phyloP scores from a whole-genome alignment of 1,140 invertebrate species.

The Zaprionus capensis region DNA sequence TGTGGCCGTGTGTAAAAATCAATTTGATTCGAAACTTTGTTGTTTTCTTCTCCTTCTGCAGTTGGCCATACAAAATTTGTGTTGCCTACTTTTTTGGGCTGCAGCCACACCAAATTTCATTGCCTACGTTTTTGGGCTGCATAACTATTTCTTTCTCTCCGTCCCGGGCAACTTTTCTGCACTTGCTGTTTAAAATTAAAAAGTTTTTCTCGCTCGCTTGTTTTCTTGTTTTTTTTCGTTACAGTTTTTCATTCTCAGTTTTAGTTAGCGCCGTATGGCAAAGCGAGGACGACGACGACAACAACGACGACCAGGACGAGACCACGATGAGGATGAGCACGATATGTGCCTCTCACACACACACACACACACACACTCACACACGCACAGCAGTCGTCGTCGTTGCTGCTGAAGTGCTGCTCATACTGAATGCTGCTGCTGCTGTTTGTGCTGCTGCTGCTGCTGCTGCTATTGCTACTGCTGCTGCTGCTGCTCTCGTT shows the following conservation, averaged over 20 bases:
- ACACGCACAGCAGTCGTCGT: slow-evolving; percentile 50
- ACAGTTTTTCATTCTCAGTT: slow-evolving; percentile 46
- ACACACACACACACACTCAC: neutral
- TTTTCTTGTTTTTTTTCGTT: slow-evolving; percentile 23
- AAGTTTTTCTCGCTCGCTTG: slow-evolving; percentile 54
- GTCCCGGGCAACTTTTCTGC: slow-evolving; percentile 50
- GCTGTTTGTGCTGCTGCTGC: slow-evolving; percentile 30
- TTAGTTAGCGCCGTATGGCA: slow-evolving; percentile 68
- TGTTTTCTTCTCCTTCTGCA: slow-evolving; percentile 24
- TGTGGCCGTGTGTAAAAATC: slow-evolving; percentile 65
- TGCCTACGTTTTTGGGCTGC: slow-evolving; percentile 19
- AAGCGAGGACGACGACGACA: slow-evolving; percentile 38
- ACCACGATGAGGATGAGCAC: slow-evolving; percentile 32
- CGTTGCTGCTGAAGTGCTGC: slow-evolving; percentile 37
- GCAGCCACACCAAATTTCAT: slow-evolving; percentile 7
- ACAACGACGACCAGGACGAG: slow-evolving; percentile 26
- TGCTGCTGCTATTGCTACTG: slow-evolving; percentile 42
- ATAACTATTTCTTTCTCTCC: neutral
- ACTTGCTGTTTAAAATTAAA: slow-evolving; percentile 62
- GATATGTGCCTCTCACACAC: slow-evolving; percentile 44
- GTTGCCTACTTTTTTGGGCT: slow-evolving; percentile 54
- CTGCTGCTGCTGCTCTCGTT: slow-evolving; percentile 45
- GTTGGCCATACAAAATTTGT: slow-evolving; percentile 42
- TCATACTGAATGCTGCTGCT: slow-evolving; percentile 34
- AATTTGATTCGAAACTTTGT: slow-evolving; percentile 55